A percentile compares a stretch with the other conserved stretches of the same genome.
These are phyloP conservation scores for Sparidentex hasta DNA, from an alignment of 2,797 vertebrate genomes.

Conservation along the genomic window DNA sequence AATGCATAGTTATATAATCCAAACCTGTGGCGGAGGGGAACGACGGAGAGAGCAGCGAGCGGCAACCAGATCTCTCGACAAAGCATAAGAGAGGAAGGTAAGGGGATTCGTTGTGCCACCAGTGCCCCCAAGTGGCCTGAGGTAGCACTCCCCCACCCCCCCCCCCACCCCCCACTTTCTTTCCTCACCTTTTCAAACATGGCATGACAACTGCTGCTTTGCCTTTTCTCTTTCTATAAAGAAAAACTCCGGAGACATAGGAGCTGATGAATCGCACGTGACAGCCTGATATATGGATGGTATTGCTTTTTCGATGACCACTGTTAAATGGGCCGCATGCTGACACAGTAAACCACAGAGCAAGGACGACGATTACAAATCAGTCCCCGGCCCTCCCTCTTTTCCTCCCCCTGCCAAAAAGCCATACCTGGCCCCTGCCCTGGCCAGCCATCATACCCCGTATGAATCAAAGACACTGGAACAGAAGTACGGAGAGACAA, in stretches of 20 bases:
- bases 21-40: slow-evolving; percentile 53
- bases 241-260: slow-evolving; percentile 51
- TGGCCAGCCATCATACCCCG: slow-evolving; percentile 64
- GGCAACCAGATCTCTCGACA: slow-evolving; percentile 41
- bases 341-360: slow-evolving; percentile 74
- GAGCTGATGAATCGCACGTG: slow-evolving; percentile 61
- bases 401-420: slow-evolving; percentile 64
- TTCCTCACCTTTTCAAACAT: slow-evolving; percentile 43
- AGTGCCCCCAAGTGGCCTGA: slow-evolving; percentile 84
- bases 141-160: neutral
- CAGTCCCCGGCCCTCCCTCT: slow-evolving; percentile 51
- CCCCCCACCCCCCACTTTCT: neutral
- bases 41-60: slow-evolving; percentile 32
- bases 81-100: slow-evolving; percentile 21
- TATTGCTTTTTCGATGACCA: slow-evolving; percentile 71
- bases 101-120: slow-evolving; percentile 61
- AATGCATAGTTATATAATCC: slow-evolving; percentile 77
- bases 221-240: slow-evolving; percentile 63
- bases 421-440: slow-evolving; percentile 66
- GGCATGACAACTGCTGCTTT: slow-evolving; percentile 57
- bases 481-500: slow-evolving; percentile 67
- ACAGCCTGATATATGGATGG: slow-evolving; percentile 62
- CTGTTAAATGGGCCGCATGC: slow-evolving; percentile 67
- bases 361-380: slow-evolving; percentile 67
- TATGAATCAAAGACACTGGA: slow-evolving; percentile 78